Evolutionary conservation across 2,888 invertebrate species (phyloP).

Genomic region (Diogma glabrata): DNA sequence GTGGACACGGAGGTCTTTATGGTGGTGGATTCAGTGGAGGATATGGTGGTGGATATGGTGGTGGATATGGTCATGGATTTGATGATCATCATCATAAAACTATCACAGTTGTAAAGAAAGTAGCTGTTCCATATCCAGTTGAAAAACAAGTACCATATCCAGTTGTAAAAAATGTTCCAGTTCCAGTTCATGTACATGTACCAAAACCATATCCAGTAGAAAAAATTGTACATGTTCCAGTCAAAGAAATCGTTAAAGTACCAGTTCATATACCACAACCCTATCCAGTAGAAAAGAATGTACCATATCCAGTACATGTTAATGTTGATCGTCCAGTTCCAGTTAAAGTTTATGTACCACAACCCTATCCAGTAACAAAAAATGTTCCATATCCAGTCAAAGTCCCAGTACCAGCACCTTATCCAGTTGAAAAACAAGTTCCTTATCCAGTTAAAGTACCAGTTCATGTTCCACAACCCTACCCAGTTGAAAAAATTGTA

Average conservation of each 20-base stretch:
- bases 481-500: conserved; percentile 58
- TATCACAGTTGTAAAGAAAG: conserved; percentile 57
- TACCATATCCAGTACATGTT: conserved; percentile 49
- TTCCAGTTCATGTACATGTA: conserved; percentile 50
- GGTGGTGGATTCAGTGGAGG: conserved; percentile 16
- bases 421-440: conserved; percentile 48
- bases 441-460: conserved; percentile 53
- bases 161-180: conserved; percentile 45
- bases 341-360: conserved; percentile 57
- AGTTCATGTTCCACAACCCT: conserved; percentile 62
- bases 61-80: too few species aligned
- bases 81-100: conserved; percentile 46
- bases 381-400: conserved; percentile 57
- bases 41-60: conserved; percentile 18
- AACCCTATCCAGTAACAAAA: conserved; percentile 71
- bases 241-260: conserved; percentile 61
- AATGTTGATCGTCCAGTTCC: conserved; percentile 53
- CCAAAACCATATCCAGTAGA: conserved; percentile 62
- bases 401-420: conserved; percentile 58
- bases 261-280: conserved; percentile 59
- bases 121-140: conserved; percentile 60
- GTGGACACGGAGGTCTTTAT: conserved; percentile 23
- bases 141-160: conserved; percentile 59
- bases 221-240: conserved; percentile 53
- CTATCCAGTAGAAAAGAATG: conserved; percentile 48